Base-by-base conservation (phyloP, 2,797 vertebrate genomes). In the Xerus rutilus region DNA sequence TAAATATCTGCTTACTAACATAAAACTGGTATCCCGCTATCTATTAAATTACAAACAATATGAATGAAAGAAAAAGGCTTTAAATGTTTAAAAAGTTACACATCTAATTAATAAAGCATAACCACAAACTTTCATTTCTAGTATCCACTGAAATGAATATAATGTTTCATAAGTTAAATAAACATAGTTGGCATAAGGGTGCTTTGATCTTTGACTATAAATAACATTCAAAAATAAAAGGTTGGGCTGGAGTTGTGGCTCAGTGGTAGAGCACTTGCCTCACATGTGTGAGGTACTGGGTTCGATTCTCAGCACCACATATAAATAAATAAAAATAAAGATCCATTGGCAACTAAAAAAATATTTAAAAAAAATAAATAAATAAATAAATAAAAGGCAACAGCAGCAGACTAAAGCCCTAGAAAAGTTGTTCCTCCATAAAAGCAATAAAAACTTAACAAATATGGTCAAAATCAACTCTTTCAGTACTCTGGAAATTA, bases 401-500 rank as follows among this genome's bases (percentile, higher is more conserved):
- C 17, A 43, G 43, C 25, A 91, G 15, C 23, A 54, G 35, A 62
- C 25, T 76, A 74, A 70, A 64, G 10, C 32, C 20, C 35, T 3
- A 2, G 49, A 73, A 85, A 49, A 20, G 39, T 20, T 86, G 32
- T 52, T n/a, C 39, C 47, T 78, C 30, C 76, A 73, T 3, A 49
- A 93, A 82, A 67, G 32, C 21, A 45, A 30, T 32, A 91, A 87
- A 81, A 86, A 83, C 25, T 30, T 11, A 11, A 20, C 69, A 93
- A 57, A 81, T 74, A 59, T 54, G 65, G 30, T 45, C 64, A 86
- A 17, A 89, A 47, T 92, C 30, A 70, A 85, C 1, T 23, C 78
- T 91, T 81, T 93, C 20, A 85, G 59, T 69, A 85, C 12, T 85
- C 13, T 23, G 13, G 20, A 70, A 87, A 83, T 45, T 91, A 91